Evolutionary conservation across 1,140 invertebrate genomes (phyloP).

Genomic region (Drosophila gunungcola): DNA sequence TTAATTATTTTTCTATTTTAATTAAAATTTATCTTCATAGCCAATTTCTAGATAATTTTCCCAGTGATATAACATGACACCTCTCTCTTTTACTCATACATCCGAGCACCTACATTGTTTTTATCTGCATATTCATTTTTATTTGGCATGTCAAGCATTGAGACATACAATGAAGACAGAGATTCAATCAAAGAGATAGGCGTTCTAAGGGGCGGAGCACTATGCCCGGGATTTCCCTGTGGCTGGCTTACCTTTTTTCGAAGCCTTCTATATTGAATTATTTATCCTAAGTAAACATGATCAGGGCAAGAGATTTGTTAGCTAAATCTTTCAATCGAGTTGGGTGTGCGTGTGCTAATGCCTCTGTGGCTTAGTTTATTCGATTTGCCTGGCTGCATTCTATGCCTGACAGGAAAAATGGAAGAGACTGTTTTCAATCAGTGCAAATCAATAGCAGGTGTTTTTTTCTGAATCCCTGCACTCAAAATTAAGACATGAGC

Average conservation of each 20-base stretch:
- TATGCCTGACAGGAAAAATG: constrained; percentile 19
- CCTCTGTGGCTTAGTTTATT: constrained; percentile 19
- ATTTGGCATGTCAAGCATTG: constrained; percentile 50
- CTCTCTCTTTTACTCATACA: neutral
- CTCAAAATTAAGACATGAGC: neutral
- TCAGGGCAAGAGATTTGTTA: constrained; percentile 70
- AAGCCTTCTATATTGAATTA: constrained; percentile 73
- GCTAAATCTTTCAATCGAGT: constrained; percentile 71
- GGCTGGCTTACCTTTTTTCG: constrained; percentile 43
- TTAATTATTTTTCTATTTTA: neutral
- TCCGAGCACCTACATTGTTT: constrained; percentile 13
- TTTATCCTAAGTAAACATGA: constrained; percentile 82
- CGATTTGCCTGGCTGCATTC: constrained; percentile 42
- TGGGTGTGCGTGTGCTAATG: constrained; percentile 23
- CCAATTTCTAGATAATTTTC: neutral
- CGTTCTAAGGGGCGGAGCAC: constrained; percentile 39
- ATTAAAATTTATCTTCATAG: neutral
- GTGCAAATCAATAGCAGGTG: constrained; percentile 53
- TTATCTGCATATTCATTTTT: constrained; percentile 46
- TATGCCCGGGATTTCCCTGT: constrained; percentile 8
- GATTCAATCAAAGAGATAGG: constrained; percentile 75
- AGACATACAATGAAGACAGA: constrained; percentile 50
- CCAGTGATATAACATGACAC: neutral
- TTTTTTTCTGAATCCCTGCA: neutral
- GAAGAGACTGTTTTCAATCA: constrained; percentile 58